A percentile compares a stretch with the other conserved stretches of the same genome.
Conservation (phyloP, 2,888 invertebrate genomes). For the Ormyrus nitidulus region DNA sequence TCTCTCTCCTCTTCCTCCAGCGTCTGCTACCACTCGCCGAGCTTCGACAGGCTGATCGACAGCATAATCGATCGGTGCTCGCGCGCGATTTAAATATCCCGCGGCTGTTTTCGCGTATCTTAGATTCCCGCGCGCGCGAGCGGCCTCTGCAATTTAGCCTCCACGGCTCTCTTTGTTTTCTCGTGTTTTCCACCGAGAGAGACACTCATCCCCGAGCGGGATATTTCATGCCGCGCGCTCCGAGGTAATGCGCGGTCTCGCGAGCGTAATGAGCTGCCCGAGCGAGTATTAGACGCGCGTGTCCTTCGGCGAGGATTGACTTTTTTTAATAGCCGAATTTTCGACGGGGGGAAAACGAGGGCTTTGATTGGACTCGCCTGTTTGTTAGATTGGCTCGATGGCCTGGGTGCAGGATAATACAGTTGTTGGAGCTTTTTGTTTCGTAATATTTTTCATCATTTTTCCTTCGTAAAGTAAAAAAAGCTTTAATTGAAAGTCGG, state of each 20-base stretch:
- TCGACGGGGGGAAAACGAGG: too few relatives aligned
- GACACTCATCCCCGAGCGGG: background rate
- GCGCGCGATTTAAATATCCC: conserved; percentile 57
- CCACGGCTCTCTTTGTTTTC: background rate
- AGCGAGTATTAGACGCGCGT: background rate
- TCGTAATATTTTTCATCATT: too few relatives aligned
- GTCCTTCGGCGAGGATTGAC: conserved; percentile 9
- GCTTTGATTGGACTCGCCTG: too few relatives aligned
- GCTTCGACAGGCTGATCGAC: conserved; percentile 49
- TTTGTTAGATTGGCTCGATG: too few relatives aligned
- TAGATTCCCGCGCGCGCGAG: conserved; percentile 34
- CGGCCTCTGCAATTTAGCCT: conserved; percentile 38
- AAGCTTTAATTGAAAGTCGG: too few relatives aligned
- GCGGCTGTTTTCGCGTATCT: conserved; percentile 45
- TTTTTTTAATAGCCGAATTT: too few relatives aligned
- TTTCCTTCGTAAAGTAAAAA: too few relatives aligned
- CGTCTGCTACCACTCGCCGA: background rate
- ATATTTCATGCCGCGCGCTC: conserved; percentile 7
- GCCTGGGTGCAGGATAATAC: too few relatives aligned
- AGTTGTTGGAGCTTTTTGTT: too few relatives aligned
- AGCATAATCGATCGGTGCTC: conserved; percentile 43
- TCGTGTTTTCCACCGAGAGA: background rate
- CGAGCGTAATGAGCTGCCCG: background rate
- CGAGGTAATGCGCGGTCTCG: conserved; percentile 25
- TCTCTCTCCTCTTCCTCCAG: background rate